phyloP scores from a whole-genome alignment of 2,797 vertebrate species.

The Leuciscus waleckii region DNA sequence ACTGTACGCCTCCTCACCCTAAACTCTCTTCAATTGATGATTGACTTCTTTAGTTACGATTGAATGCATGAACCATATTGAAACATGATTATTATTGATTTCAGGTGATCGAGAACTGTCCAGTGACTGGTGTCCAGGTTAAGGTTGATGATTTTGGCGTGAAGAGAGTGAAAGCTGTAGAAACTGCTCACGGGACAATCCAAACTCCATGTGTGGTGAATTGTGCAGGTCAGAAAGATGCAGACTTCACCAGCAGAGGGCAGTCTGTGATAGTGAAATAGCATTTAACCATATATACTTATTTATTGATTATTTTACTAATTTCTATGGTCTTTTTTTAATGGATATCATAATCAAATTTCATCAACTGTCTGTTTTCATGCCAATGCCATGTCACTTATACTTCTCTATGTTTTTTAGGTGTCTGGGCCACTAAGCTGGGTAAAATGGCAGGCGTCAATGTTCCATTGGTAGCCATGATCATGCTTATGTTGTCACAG shows the following conservation, averaged over 20 bases:
- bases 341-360: not conserved
- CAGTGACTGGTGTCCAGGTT: conserved; percentile 88
- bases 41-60: not conserved
- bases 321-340: not conserved
- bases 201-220: conserved; percentile 92
- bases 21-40: not conserved
- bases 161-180: conserved; percentile 85
- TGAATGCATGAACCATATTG: not conserved
- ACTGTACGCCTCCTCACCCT: conserved; percentile 74
- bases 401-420: conserved; percentile 68
- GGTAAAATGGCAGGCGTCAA: conserved; percentile 91
- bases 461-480: conserved; percentile 93
- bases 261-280: conserved; percentile 18
- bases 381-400: not conserved
- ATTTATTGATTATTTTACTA: not conserved
- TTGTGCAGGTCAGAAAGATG: conserved; percentile 85
- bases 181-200: conserved; percentile 86
- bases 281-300: not conserved
- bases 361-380: too few species aligned
- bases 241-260: conserved; percentile 52
- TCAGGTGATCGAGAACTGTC: conserved; percentile 96
- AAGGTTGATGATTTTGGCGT: conserved; percentile 84
- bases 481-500: conserved; percentile 95
- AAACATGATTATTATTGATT: not conserved
- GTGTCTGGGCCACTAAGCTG: conserved; percentile 90